Conservation (phyloP, 2,888 invertebrate genomes). For the Trissonchulus latispiculum region DNA sequence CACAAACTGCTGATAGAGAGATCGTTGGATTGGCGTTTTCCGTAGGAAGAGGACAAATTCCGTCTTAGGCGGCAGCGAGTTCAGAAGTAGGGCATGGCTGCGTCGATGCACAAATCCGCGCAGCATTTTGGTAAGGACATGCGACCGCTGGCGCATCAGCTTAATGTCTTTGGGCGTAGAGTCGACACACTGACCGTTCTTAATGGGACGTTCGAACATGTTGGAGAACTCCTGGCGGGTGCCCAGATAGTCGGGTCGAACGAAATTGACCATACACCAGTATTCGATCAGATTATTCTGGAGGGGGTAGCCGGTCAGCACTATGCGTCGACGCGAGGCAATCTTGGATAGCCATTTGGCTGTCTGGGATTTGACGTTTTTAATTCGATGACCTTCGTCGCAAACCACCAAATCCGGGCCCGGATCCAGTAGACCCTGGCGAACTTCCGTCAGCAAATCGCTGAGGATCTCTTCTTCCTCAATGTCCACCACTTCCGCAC, state of each 20-base stretch:
- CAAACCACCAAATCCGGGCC: constrained; percentile 90
- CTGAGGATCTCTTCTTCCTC: constrained; percentile 21
- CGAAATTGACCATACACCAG: constrained; percentile 63
- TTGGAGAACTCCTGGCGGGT: constrained; percentile 92
- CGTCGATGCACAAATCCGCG: constrained; percentile 92
- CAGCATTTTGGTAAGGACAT: constrained; percentile 82
- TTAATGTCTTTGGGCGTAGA: constrained; percentile 86
- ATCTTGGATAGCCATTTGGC: constrained; percentile 89
- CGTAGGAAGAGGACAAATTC: constrained; percentile 83
- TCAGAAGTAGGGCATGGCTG: constrained; percentile 80
- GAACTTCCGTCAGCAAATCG: constrained; percentile 57
- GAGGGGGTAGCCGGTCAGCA: constrained; percentile 91
- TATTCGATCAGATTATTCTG: constrained; percentile 82
- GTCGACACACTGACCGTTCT: constrained; percentile 94
- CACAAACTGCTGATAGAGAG: constrained; percentile 78
- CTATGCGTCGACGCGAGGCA: constrained; percentile 76
- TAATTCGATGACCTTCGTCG: constrained; percentile 93
- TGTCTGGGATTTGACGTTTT: constrained; percentile 92
- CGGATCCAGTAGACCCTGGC: constrained; percentile 70
- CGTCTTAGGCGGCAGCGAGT: constrained; percentile 82
- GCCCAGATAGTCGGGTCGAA: constrained; percentile 90
- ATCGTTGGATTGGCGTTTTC: constrained; percentile 79
- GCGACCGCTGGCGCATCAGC: constrained; percentile 85
- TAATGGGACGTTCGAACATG: constrained; percentile 97
- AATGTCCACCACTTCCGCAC: constrained; percentile 43